Conservation (phyloP, 2,113 vertebrate species). For the Aix galericulata region DNA sequence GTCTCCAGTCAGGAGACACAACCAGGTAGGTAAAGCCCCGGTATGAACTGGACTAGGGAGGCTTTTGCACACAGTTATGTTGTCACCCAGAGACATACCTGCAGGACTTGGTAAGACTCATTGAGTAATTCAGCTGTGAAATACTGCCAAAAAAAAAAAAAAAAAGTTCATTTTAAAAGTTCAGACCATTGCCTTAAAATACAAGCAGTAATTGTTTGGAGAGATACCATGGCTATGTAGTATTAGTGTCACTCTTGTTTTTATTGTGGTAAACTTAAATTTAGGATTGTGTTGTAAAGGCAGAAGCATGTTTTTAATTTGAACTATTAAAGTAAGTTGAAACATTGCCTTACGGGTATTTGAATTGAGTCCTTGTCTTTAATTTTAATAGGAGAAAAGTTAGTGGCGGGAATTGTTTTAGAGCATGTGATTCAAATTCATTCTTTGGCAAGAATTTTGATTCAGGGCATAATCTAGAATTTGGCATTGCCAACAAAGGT, state of each 20-base stretch:
- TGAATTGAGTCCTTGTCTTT: not conserved
- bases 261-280: constrained; percentile 43
- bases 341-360: not conserved
- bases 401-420: not conserved
- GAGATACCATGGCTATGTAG: not conserved
- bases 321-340: constrained; percentile 19
- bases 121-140: not conserved
- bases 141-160: not conserved
- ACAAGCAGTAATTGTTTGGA: constrained; percentile 12
- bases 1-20: not conserved
- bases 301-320: constrained; percentile 40
- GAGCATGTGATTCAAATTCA: not conserved
- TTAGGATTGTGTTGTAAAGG: not conserved
- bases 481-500: not conserved
- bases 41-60: not conserved
- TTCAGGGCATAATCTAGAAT: not conserved
- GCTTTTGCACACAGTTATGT: not conserved
- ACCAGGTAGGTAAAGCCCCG: not conserved
- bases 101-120: not conserved
- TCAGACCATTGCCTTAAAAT: not conserved
- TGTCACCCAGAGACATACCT: not conserved
- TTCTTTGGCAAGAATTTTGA: not conserved
- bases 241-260: not conserved
- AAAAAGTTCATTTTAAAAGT: not conserved
- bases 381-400: not conserved